Base-by-base conservation (phyloP, 1,140 invertebrate species). In the Melanaphis sacchari region DNA sequence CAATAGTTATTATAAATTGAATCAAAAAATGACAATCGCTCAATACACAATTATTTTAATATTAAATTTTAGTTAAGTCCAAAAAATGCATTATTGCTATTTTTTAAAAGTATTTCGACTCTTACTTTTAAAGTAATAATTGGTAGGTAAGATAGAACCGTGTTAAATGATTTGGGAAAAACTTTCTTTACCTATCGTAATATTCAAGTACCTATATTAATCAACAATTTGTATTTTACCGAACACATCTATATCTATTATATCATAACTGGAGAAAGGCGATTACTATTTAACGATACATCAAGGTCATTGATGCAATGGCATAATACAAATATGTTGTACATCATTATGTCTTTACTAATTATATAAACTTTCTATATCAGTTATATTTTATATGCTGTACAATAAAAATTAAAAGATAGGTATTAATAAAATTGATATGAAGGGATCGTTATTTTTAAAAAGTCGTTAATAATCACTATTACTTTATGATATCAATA, bases 181-280 rank as follows among this genome's bases (percentile, higher is more conserved):
- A 89, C 40, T 26, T 9, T 41, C 24, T 40, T 88, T 49, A 46
- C 43, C 43, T 88, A 26, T 49, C 38, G 24, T 41, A 46, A 46
- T 11, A 66, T 81, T 81, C 9, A 38, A 91, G 38, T 91, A 43
- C 31, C 46, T 76, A 38, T 36, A 84, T 38, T 84, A 46, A 49
- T 38, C 40, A 43, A 43, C 54, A 66, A 41, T 43, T n/a, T 41
- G 5, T 41, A 18, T 66, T 40, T 4, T 41, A 38, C 66, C 22
- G 89, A 59, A 66, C 6, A n/a, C 18, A 90, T 31, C 11, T 90
- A 54, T 36, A n/a, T 36, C 22, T 93, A 84, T 93, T 93, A 93
- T 93, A 85, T 93, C 91, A 93, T 93, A 84, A 24, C 22, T 18
- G 46, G 91, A 93, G 91, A 93, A 93, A 93, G 91, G 91, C 31